These are phyloP conservation scores for Leptopterna dolabrata DNA, from an alignment of 2,888 invertebrate species.

Conservation along the genomic window DNA sequence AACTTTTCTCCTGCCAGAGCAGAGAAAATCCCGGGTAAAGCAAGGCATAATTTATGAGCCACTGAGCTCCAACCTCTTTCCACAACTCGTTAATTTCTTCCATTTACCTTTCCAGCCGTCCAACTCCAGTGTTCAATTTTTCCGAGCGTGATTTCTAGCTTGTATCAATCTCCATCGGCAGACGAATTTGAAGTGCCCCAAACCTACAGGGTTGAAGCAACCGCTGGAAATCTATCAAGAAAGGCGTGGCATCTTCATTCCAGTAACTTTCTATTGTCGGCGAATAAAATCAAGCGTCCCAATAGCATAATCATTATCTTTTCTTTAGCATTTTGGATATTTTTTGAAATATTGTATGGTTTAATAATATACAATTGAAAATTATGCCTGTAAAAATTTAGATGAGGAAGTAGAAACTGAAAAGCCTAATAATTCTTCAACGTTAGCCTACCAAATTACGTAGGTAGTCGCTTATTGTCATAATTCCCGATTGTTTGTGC, in stretches of 20 bases:
- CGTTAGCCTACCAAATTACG: too few species aligned
- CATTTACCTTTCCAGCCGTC: background rate
- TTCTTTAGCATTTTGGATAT: too few species aligned
- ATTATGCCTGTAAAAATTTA: too few species aligned
- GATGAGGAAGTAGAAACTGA: too few species aligned
- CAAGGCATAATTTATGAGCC: conserved; percentile 10
- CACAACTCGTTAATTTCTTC: conserved; percentile 21
- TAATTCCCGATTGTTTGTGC: too few species aligned
- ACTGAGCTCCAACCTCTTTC: background rate
- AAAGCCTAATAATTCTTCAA: too few species aligned
- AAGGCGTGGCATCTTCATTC: background rate
- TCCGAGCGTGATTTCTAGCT: background rate
- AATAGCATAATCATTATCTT: too few species aligned
- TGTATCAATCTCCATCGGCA: background rate
- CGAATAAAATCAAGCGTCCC: too few species aligned
- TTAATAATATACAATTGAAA: too few species aligned
- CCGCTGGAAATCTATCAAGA: background rate
- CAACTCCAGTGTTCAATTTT: background rate
- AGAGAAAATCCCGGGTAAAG: conserved; percentile 1
- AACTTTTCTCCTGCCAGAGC: background rate
- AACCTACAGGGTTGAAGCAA: background rate
- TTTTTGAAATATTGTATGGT: too few species aligned
- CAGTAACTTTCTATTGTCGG: background rate
- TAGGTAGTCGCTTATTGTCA: too few species aligned
- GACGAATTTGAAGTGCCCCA: background rate